Base-by-base conservation (phyloP, 2,113 vertebrate genomes). In the Ictalurus punctatus region DNA sequence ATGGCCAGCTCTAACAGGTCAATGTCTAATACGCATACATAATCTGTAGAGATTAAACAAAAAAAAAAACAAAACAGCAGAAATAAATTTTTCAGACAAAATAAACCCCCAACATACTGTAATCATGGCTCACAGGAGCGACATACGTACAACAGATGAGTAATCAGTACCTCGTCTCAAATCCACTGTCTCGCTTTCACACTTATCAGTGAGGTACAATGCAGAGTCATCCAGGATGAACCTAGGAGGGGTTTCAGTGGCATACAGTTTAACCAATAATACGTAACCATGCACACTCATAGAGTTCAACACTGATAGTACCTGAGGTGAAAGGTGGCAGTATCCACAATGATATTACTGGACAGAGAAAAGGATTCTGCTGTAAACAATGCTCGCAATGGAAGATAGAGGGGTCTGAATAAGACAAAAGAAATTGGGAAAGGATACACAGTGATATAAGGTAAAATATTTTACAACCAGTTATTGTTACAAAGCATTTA, bases 211-310 rank as follows among this genome's bases (percentile, higher is more conserved):
- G 94, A 98, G 96, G 94, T 97, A 98, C 91, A 98, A 94, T 17
- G 97, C 97, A 0, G 97, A 97, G 93, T 98, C 97, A 56, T 98
- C 97, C 48, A 98, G 93, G 93, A 98, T 98, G 91, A 98, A 98
- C 95, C 97, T 98, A 92, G 84, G 1, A 7, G 21, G 56, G 54
- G 85, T 79, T 25, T 0, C 69, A 91, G 4, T 85, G 7, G 52
- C 6, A 40, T 88, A 54, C 34, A 58, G 14, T 61, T 81, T 27
- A 89, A 65, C 56, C 37, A 87, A 67, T 85, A 78, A 3, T 65
- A 25, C 6, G 48, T 19, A n/a, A 74, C 44, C 6, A 30, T 56
- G 8, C 67, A 65, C 0, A 58, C 40, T 59, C 17, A 65, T 2
- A 56, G 44, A 74, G 0, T 6, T 25, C 6, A 71, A 58, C 37